Evolutionary conservation across 2,888 invertebrate genomes (phyloP).

Genomic region (Oligia latruncula): DNA sequence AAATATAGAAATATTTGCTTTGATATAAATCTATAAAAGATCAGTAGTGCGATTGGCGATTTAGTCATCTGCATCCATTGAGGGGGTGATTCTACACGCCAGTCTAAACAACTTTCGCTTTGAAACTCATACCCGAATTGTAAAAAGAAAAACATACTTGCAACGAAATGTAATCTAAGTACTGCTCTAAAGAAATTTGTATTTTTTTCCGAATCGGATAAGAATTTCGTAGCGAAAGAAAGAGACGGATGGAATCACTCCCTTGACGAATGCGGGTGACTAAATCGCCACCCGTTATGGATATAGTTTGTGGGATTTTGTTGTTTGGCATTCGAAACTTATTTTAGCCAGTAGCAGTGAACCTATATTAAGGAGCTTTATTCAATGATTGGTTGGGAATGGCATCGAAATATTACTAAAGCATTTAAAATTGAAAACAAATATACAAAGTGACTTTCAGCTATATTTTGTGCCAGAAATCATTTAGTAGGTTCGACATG

Average conservation of each 20-base stretch:
- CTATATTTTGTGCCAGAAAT: constrained; percentile 31
- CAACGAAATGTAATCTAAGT: too few species aligned
- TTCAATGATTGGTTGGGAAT: too few species aligned
- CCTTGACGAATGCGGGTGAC: neutral
- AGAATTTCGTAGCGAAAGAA: too few species aligned
- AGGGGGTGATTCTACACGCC: too few species aligned
- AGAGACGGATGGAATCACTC: too few species aligned
- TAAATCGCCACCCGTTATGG: neutral
- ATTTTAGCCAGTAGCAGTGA: neutral
- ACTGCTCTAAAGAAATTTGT: too few species aligned
- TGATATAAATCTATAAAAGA: neutral
- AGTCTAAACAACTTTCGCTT: too few species aligned
- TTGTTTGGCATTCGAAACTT: neutral
- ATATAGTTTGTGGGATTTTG: neutral
- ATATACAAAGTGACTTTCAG: constrained; percentile 10
- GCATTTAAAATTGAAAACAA: neutral
- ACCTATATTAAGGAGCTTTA: neutral
- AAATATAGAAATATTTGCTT: constrained; percentile 1
- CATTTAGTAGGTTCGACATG: constrained; percentile 33
- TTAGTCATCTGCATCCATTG: too few species aligned
- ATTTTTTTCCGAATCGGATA: too few species aligned
- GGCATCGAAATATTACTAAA: neutral
- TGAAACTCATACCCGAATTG: too few species aligned
- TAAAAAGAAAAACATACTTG: too few species aligned
- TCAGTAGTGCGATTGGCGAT: too few species aligned